Evolutionary conservation across 2,113 vertebrate genomes (phyloP), one percentile per base, ranked within the genome.

Genomic region (Muscicapa adusta): DNA sequence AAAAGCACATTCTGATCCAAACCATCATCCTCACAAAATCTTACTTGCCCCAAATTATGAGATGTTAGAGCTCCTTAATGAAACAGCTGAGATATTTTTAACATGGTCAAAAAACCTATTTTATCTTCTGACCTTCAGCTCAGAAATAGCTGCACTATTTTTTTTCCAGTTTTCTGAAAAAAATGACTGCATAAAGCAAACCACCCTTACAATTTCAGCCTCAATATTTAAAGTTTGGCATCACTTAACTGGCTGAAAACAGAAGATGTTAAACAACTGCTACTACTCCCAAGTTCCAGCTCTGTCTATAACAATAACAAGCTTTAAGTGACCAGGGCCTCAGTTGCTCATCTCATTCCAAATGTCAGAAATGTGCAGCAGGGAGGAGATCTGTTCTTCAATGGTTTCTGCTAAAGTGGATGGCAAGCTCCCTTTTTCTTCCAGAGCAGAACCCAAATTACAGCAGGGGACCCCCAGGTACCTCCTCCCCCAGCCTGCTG

Each of bases 81-180:
- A 96, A 96, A 84, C 61, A 33, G 75, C 63, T 4, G 85, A 93
- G 94, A 70, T 96, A 95, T 96, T 96, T 96, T 97, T 97, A 97
- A 77, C 94, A 1, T 60, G 73, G 76, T 96, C 92, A 96, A 31
- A 94, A 95, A 96, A 93, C 94, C 94, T 89, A 93, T 92, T 97
- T 97, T 95, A 78, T 94, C 76, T 94, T 16, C 88, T 94, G 95
- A 96, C 95, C 96, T 96, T 92, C 94, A 95, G 73, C 93, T 95
- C 94, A 93, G 93, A 96, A 96, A 96, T 96, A 96, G 94, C 83
- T 93, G 93, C 72, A 22, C 91, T 72, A 60, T 93, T 91, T 95
- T 72, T 76, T 80, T 78, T 18, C 5, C 43, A 42, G 36, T 29
- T 84, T 93, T 89, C 42, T 3, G 75, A 80, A 93, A 81, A 71